A percentile compares a stretch with the other conserved stretches of the same genome.
These are phyloP conservation scores for Heloderma charlesbogerti DNA, from an alignment of 2,113 vertebrate species.

Conservation along the genomic window DNA sequence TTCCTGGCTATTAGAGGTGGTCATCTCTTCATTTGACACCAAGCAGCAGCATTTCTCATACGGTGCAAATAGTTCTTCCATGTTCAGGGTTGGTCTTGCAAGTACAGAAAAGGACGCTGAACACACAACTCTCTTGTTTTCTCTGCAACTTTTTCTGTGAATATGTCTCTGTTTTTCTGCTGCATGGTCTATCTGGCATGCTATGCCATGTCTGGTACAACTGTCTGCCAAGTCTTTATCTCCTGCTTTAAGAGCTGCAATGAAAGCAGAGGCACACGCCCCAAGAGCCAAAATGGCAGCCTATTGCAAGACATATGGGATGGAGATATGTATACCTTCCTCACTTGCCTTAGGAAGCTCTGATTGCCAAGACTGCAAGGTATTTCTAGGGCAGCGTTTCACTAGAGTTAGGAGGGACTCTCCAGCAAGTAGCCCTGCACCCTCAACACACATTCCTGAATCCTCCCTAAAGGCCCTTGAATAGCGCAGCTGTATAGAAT, in stretches of 20 bases:
- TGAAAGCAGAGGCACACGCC: neutral
- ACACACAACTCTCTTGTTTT: neutral
- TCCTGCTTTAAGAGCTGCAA: neutral
- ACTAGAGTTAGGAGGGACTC: neutral
- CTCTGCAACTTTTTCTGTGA: no score
- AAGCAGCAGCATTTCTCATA: no score
- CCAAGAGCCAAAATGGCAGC: neutral
- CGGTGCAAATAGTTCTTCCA: neutral
- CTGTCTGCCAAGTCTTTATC: neutral
- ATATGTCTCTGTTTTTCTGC: no score
- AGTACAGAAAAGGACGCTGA: no score
- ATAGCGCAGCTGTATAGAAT: no score
- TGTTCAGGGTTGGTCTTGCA: neutral
- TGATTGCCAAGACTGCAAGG: neutral
- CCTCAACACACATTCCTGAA: no score
- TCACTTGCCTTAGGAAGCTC: neutral
- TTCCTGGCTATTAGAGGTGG: neutral
- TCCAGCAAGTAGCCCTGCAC: no score
- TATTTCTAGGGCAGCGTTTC: neutral
- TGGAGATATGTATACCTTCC: neutral
- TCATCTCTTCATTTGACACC: neutral
- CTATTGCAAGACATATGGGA: neutral
- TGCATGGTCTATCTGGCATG: no score
- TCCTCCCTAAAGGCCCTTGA: no score
- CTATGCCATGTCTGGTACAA: neutral